Evolutionary conservation across 2,888 invertebrate species (phyloP).

Genomic region (Campopleginae sp.): DNA sequence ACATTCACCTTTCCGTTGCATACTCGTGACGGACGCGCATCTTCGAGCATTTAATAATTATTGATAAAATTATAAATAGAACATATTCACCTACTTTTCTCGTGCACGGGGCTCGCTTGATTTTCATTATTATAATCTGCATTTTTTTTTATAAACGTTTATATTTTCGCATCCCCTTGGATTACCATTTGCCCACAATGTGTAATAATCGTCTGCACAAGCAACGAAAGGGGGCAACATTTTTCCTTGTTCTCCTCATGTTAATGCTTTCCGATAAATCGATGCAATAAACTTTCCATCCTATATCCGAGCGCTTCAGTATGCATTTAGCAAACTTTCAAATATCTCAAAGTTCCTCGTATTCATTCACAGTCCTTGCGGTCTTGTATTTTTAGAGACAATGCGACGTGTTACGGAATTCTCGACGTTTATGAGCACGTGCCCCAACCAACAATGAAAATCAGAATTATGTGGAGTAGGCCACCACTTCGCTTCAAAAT

Average conservation of each 20-base stretch:
- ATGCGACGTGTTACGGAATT: constrained; percentile 52
- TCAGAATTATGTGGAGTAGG: constrained; percentile 23
- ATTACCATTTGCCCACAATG: constrained; percentile 71
- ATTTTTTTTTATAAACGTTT: constrained; percentile 32
- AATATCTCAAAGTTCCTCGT: constrained; percentile 50
- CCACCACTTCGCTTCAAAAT: neutral
- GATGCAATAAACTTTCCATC: constrained; percentile 68
- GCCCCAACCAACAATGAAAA: constrained; percentile 35
- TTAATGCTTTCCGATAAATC: constrained; percentile 78
- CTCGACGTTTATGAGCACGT: constrained; percentile 50
- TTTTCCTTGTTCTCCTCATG: constrained; percentile 49
- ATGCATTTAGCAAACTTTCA: constrained; percentile 56
- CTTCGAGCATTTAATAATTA: constrained; percentile 78
- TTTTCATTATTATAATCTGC: constrained; percentile 50
- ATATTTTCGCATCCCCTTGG: constrained; percentile 53
- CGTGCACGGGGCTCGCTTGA: constrained; percentile 61
- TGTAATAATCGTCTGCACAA: constrained; percentile 72
- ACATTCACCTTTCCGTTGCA: constrained; percentile 73
- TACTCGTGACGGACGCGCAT: constrained; percentile 77
- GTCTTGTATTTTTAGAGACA: constrained; percentile 66
- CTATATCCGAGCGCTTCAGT: constrained; percentile 59
- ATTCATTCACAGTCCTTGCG: constrained; percentile 33
- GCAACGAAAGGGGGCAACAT: constrained; percentile 64
- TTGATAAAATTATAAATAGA: constrained; percentile 82
- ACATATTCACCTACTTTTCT: constrained; percentile 76